Base-by-base conservation (phyloP, 2,113 vertebrate genomes). In the Argyrosomus japonicus region DNA sequence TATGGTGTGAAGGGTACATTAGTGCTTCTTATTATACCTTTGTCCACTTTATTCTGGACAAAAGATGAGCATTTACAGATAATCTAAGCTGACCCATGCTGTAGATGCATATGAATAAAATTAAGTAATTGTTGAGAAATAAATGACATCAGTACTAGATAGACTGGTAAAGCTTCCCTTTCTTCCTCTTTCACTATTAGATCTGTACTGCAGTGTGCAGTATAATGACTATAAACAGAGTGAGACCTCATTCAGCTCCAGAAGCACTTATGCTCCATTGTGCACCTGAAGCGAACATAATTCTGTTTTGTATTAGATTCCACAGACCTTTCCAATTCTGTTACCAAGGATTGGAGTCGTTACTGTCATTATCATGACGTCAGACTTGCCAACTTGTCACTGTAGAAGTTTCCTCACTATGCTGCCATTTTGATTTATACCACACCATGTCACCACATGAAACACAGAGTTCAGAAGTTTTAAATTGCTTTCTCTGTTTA, bases 301-400 rank as follows among this genome's bases (percentile, higher is more conserved):
- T 83, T 79, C 29, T 70, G 40, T 51, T 83, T 77, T 81, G 13
- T 79, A 72, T 77, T 78, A 81, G 79, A 77, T 57, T 82, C 75
- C 50, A 60, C 21, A 3, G 19, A 12, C 64, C 63, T 57, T 12
- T 79, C 76, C 68, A 67, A 25, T 83, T 81, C 74, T 77, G 51
- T 47, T 36, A 51, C 74, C 7, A 8, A 40, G 40, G 47, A 68
- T 18, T 47, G 57, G 48, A 58, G 47, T 73, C 0, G 15, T 75
- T 75, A 65, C 72, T 70, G 68, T 81, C 13, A 25, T 76, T 70
- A 47, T 56, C 36, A 56, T 83, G 29, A 65, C 76, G 70, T 85
- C 43, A 50, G 61, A 82, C 62, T 76, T 58, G 15, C 60, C 48
- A 45, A 27, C 69, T 73, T 12, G 64, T 77, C 50, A 79, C 23